Conservation (phyloP, 2,888 invertebrate species). For the Adelphocoris suturalis region DNA sequence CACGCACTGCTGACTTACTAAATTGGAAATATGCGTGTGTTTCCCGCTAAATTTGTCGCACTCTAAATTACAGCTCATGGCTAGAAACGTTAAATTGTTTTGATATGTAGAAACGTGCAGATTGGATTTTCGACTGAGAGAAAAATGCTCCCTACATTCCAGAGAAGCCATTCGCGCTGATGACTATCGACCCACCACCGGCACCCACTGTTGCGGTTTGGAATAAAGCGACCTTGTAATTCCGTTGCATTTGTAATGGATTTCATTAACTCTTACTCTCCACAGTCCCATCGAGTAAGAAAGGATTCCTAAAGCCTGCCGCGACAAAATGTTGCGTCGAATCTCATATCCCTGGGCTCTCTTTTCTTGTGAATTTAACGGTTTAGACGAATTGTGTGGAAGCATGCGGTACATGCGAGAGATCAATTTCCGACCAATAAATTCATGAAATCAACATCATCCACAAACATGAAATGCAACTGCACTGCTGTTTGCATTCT, state of each 20-base stretch:
- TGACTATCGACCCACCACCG: conserved; percentile 19
- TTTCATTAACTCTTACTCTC: background rate
- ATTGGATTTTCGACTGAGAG: background rate
- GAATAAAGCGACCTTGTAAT: conserved; percentile 24
- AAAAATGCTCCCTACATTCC: conserved; percentile 21
- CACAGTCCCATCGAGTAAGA: background rate
- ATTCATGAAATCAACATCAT: too few relatives aligned
- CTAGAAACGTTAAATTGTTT: too few relatives aligned
- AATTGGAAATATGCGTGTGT: too few relatives aligned
- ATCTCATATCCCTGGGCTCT: background rate
- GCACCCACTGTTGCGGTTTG: conserved; percentile 25
- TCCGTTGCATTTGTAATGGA: conserved; percentile 30
- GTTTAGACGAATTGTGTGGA: background rate
- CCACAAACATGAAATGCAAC: too few relatives aligned
- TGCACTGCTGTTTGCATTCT: too few relatives aligned
- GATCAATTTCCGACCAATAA: too few relatives aligned
- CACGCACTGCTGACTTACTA: too few relatives aligned
- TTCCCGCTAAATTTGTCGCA: too few relatives aligned
- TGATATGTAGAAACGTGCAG: background rate
- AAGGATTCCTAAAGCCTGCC: background rate
- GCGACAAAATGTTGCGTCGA: background rate
- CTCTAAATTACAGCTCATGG: too few relatives aligned
- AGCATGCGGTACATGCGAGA: background rate
- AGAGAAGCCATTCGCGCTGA: conserved; percentile 22
- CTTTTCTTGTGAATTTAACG: background rate